Evolutionary conservation across 1,140 invertebrate genomes (phyloP), one percentile per base, ranked within the genome.

Genomic region (Saccostrea glomerata): DNA sequence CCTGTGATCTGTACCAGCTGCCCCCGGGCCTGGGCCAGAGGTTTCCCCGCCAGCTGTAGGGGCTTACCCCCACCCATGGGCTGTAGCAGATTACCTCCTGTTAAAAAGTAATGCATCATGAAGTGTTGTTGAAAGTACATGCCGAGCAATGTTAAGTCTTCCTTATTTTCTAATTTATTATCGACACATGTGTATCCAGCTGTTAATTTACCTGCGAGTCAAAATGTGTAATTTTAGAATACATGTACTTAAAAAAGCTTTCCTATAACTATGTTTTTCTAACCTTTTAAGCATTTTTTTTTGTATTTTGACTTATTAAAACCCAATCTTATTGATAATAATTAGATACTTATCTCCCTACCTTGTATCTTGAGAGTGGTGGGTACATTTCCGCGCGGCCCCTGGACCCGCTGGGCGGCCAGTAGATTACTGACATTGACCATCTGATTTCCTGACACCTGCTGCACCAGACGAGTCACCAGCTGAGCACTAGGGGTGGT

Each of bases 341-440:
- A 47, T 47, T 63, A 0, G 58, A 17, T 20, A 63, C 58, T n/a
- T 2, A 17, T 7, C 17, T 20, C 58, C 30, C 25, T 77, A 30
- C 70, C 70, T 15, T 77, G 70, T 25, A 55, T 84, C 40, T 84
- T 84, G 15, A 84, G 82, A 77, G 70, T 77, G 89, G 84, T 60
- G 30, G 70, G 70, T 23, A 77, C 30, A 85, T 86, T 56, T 5
- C 70, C 70, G 2, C 70, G 70, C 2, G 84, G 89, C 5, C 60
- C 88, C 23, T 90, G 90, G 56, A 86, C 87, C 70, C 92, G 89
- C 77, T 92, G 90, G 9, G 90, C 89, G 56, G 91, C 86, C 56
- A 94, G 87, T 25, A 94, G 86, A 82, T 93, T 94, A 85, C 94
- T 90, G 9, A 94, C 92, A 55, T 93, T 93, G 0, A 94, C 90